phyloP scores from a whole-genome alignment of 2,888 invertebrate genomes.

The Apotomis betuletana region DNA sequence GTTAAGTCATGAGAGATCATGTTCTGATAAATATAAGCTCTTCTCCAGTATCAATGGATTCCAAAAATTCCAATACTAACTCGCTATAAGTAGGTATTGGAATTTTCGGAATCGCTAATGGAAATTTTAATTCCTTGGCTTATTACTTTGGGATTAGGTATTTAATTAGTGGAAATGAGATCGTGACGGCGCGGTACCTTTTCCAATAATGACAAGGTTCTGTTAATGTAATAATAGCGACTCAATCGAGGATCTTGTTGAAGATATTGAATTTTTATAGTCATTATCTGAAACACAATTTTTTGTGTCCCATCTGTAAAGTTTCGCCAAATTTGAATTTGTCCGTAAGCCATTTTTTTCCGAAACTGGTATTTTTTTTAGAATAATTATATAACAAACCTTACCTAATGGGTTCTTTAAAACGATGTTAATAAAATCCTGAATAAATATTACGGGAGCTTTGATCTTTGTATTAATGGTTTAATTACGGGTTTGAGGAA shows the following conservation, averaged over 20 bases:
- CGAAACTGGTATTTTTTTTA: too few species aligned
- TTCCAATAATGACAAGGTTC: background rate
- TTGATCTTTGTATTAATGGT: too few species aligned
- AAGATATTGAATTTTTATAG: background rate
- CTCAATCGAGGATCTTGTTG: background rate
- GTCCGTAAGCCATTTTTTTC: too few species aligned
- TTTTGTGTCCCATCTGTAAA: too few species aligned
- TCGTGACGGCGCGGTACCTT: background rate
- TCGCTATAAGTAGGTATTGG: too few species aligned
- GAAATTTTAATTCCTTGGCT: constrained; percentile 16
- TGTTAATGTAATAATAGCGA: background rate
- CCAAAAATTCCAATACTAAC: constrained; percentile 11
- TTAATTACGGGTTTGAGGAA: too few species aligned
- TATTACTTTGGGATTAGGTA: constrained; percentile 15
- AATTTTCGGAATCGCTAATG: background rate
- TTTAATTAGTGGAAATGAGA: constrained; percentile 13
- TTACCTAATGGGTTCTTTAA: too few species aligned
- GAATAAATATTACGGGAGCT: too few species aligned
- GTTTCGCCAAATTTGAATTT: too few species aligned
- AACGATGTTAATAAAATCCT: too few species aligned
- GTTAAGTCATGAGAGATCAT: background rate
- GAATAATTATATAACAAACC: too few species aligned
- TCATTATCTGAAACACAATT: background rate
- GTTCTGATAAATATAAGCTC: background rate
- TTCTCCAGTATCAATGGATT: background rate